Evolutionary conservation across 2,888 invertebrate genomes (phyloP), one percentile per base, ranked within the genome.

Genomic region (Aleiodes alternator): DNA sequence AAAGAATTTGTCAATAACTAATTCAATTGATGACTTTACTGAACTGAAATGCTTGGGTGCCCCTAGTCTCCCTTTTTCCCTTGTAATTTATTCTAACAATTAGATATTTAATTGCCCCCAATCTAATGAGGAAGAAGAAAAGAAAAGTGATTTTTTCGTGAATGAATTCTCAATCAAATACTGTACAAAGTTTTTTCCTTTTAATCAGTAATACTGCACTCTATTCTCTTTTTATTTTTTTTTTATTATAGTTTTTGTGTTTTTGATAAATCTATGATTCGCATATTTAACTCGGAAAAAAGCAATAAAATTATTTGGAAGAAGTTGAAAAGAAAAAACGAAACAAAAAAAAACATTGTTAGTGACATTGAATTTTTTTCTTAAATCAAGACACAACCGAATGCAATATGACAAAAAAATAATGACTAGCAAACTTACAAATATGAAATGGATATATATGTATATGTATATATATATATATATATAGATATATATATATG

Each of bases 221-320:
- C 69, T 43, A n/a, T 16, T 64, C 7, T 14, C 7, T 64, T 64
- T 43, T 59, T 79, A 79, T 81, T 80, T 78, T 82, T 80, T 78
- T 82, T 82, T 82, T 80, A 78, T 81, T 79, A 78, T 83, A 77
- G 80, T 76, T 76, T 76, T 75, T 79, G 80, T 64, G 64, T 81
- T 79, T 82, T 79, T 82, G 80, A 78, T 81, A 76, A 80, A 81
- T 77, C 75, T 81, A 78, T 75, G 61, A 79, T 79, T 80, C 73
- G 70, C 4, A 80, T 56, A 75, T 73, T 78, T 78, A 76, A 69
- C 72, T 50, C 76, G 55, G 72, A 23, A 74, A 55, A 76, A 73
- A 53, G 78, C 59, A 64, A 59, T 75, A 71, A 31, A 77, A 72
- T 61, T 61, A 77, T 68, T 23, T 73, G 75, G 55, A 55, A 55